phyloP scores from a whole-genome alignment of 2,797 vertebrate genomes.

The Sebastes goodei region DNA sequence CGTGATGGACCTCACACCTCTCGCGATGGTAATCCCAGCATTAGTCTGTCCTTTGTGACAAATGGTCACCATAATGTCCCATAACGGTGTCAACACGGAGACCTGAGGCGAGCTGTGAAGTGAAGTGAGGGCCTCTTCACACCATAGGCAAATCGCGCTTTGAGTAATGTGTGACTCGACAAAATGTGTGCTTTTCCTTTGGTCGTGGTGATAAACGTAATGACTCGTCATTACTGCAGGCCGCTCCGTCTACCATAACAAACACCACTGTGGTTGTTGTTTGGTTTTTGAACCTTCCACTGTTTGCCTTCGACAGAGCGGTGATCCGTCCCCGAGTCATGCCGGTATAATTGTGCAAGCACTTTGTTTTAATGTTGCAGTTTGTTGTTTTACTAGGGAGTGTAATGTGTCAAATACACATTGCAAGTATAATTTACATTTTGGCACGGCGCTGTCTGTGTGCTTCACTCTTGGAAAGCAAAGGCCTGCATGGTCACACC shows the following conservation, averaged over 20 bases:
- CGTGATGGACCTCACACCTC: constrained; percentile 46
- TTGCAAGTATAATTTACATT: constrained; percentile 54
- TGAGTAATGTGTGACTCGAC: constrained; percentile 48
- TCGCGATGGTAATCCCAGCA: constrained; percentile 43
- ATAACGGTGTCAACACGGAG: constrained; percentile 48
- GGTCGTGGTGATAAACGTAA: constrained; percentile 64
- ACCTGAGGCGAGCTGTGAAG: constrained; percentile 45
- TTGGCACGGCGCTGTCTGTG: constrained; percentile 20
- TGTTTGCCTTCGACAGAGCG: constrained; percentile 51
- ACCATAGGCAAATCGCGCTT: constrained; percentile 48
- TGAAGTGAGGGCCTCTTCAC: constrained; percentile 48
- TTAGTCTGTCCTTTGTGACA: constrained; percentile 67
- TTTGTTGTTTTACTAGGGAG: constrained; percentile 52
- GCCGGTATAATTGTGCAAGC: constrained; percentile 70
- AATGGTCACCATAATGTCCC: constrained; percentile 71
- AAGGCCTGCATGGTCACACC: constrained; percentile 14
- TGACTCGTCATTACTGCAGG: constrained; percentile 54
- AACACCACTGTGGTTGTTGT: constrained; percentile 54
- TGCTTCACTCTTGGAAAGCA: constrained; percentile 41
- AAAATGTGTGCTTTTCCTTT: constrained; percentile 57
- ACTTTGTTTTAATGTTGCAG: constrained; percentile 59
- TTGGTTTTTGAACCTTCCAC: constrained; percentile 56
- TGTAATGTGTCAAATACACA: constrained; percentile 42
- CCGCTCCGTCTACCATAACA: constrained; percentile 52
- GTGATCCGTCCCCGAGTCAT: constrained; percentile 49